A percentile compares a stretch with the other conserved stretches of the same genome.
Conservation (phyloP, 2,888 invertebrate species). For the Brachyptera putata region DNA sequence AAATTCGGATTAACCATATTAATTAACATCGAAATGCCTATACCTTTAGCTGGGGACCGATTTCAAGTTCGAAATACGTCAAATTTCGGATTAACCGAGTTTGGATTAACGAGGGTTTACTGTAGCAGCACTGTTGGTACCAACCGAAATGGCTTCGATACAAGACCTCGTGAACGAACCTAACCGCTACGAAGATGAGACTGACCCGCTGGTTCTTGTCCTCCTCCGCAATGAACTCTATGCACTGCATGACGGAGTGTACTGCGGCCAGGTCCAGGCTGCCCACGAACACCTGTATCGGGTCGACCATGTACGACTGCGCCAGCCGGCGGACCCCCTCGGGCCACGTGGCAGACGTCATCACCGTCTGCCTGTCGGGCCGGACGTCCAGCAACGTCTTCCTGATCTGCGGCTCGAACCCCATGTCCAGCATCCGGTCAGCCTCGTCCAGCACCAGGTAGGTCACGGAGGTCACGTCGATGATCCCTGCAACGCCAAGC, state of each 20-base stretch:
- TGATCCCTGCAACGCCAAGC: conserved; percentile 45
- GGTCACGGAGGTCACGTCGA: conserved; percentile 75
- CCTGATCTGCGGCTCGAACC: conserved; percentile 84
- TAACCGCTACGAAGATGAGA: too few relatives aligned
- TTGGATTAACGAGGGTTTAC: too few relatives aligned
- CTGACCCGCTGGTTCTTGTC: conserved; percentile 62
- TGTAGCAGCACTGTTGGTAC: too few relatives aligned
- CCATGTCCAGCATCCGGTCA: conserved; percentile 83
- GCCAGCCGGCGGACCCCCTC: conserved; percentile 79
- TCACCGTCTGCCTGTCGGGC: conserved; percentile 89
- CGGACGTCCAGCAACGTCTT: conserved; percentile 74
- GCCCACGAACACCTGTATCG: conserved; percentile 87
- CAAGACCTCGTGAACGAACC: too few relatives aligned
- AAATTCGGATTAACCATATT: too few relatives aligned
- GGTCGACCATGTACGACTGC: conserved; percentile 80
- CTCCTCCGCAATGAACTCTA: conserved; percentile 68
- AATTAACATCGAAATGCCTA: too few relatives aligned
- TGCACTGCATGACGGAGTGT: conserved; percentile 77
- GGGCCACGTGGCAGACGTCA: conserved; percentile 99
- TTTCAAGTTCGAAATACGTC: too few relatives aligned
- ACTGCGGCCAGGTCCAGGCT: conserved; percentile 84
- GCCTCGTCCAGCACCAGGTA: conserved; percentile 92
- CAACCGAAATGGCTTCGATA: too few relatives aligned
- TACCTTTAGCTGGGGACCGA: too few relatives aligned
- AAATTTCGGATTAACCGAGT: too few relatives aligned